Evolutionary conservation across 2,113 vertebrate species (phyloP).

Genomic region (Elephantulus edwardii): DNA sequence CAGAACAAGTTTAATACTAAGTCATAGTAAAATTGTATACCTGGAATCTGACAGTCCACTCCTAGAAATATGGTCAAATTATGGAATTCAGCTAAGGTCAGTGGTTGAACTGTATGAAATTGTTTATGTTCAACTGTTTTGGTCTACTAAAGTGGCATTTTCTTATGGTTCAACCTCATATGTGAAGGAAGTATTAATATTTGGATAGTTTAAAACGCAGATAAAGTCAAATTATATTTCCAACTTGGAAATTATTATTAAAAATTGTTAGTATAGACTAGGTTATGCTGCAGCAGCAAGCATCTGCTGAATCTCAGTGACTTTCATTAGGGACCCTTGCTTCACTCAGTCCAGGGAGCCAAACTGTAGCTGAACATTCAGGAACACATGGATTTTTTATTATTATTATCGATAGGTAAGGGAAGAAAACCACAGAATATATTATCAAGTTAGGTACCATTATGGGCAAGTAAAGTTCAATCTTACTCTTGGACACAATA

Average conservation of each 20-base stretch:
- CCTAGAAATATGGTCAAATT: neutral
- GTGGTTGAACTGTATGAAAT: neutral
- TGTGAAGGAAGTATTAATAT: conserved; percentile 7
- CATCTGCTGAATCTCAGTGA: neutral
- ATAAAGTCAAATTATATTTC: neutral
- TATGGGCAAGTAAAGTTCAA: neutral
- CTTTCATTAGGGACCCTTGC: neutral
- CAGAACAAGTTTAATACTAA: conserved; percentile 53
- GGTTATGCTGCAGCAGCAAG: conserved; percentile 7
- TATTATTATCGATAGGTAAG: neutral
- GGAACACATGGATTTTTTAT: neutral
- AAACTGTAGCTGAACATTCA: neutral
- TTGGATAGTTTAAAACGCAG: conserved; percentile 19
- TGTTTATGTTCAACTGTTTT: neutral
- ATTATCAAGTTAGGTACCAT: neutral
- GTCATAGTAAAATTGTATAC: conserved; percentile 10
- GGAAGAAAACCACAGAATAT: neutral
- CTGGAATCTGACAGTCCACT: conserved; percentile 3
- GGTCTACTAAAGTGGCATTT: neutral
- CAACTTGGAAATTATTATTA: conserved; percentile 21
- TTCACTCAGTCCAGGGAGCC: neutral
- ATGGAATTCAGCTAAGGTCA: neutral
- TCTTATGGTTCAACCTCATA: neutral
- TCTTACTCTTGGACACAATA: neutral
- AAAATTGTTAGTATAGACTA: conserved; percentile 7